Conservation (phyloP, 2,888 invertebrate genomes). For the Papilio elwesi region DNA sequence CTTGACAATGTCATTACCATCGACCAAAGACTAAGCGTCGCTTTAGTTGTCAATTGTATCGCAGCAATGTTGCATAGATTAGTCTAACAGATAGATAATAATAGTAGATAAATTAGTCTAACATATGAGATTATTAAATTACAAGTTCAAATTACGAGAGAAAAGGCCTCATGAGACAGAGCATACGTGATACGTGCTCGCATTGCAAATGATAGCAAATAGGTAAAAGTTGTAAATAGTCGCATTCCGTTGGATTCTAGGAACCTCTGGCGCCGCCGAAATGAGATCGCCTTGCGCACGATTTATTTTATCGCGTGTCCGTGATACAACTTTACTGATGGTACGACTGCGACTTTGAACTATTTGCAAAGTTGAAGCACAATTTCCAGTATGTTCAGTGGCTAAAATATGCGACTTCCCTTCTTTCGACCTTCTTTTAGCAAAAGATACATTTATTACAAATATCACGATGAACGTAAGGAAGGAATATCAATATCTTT, state of each 20-base stretch:
- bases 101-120: too few species aligned
- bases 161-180: conserved; percentile 60
- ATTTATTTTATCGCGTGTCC: conserved; percentile 34
- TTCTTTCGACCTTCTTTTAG: too few species aligned
- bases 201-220: conserved; percentile 79
- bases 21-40: too few species aligned
- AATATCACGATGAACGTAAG: too few species aligned
- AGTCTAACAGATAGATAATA: too few species aligned
- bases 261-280: conserved; percentile 71
- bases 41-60: too few species aligned
- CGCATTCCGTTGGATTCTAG: conserved; percentile 76
- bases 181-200: conserved; percentile 66
- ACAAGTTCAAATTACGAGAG: conserved; percentile 54
- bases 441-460: too few species aligned
- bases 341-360: neutral
- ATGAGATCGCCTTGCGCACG: conserved; percentile 41
- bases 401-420: too few species aligned
- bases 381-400: neutral
- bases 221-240: conserved; percentile 82
- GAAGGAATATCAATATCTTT: too few species aligned
- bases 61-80: too few species aligned
- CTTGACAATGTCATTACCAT: too few species aligned
- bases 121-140: conserved; percentile 21
- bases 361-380: neutral
- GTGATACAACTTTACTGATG: too few species aligned